Percentiles rank a stretch among this genome's conserved stretches.
Conservation (phyloP, 23 tunicate species). For the Botrylloides violaceus region DNA sequence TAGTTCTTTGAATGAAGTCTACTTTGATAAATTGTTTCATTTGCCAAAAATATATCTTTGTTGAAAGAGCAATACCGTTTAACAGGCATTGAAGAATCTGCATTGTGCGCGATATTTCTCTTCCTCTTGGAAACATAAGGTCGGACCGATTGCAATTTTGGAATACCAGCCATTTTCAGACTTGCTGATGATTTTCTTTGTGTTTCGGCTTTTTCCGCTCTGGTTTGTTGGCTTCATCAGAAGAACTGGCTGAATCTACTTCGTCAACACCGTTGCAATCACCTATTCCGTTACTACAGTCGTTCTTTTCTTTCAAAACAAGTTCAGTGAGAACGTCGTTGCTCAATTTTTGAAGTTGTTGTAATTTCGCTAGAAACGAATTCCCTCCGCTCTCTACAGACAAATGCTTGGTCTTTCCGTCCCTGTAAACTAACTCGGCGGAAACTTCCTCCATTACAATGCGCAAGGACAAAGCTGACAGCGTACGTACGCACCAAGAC, state of each 20-base stretch:
- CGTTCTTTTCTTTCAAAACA: constrained; percentile 4
- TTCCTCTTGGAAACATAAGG: constrained; percentile 21
- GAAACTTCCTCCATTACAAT: not conserved
- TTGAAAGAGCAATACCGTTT: not conserved
- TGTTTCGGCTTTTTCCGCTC: not conserved
- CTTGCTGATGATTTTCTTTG: not conserved
- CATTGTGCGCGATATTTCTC: not conserved
- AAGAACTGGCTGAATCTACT: not conserved
- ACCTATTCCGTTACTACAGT: not conserved
- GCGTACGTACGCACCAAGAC: too few relatives aligned
- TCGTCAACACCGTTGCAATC: not conserved
- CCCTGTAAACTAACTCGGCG: constrained; percentile 10
- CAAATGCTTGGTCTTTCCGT: constrained; percentile 15
- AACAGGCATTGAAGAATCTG: not conserved
- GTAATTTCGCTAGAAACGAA: not conserved
- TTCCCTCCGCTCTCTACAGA: not conserved
- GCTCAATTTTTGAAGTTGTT: not conserved
- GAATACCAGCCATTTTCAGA: constrained; percentile 1
- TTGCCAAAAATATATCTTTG: constrained; percentile 8
- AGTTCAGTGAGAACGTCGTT: constrained; percentile 22
- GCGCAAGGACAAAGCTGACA: too few relatives aligned
- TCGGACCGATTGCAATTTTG: not conserved
- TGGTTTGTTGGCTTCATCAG: not conserved
- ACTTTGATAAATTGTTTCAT: not conserved
- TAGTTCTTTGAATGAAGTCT: not conserved